A percentile compares a stretch with the other conserved stretches of the same genome.
phyloP scores from a whole-genome alignment of 2,113 vertebrate species.

The Xyrauchen texanus region DNA sequence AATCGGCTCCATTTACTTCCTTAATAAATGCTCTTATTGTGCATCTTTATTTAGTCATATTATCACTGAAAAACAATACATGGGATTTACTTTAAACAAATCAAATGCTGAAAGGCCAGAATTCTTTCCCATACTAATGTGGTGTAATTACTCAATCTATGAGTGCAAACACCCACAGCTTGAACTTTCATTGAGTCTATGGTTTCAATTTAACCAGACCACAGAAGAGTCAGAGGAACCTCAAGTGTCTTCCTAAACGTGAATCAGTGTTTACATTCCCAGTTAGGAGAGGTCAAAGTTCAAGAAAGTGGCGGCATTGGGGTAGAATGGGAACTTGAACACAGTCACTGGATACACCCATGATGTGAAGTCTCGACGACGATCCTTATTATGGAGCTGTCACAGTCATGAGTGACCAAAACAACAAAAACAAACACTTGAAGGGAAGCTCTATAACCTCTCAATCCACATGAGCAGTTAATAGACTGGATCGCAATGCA shows the following conservation, averaged over 20 bases:
- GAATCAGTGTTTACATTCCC: conserved; percentile 35
- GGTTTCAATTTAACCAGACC: not conserved
- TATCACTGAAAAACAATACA: too few relatives aligned
- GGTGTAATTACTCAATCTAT: conserved; percentile 3
- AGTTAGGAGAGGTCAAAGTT: conserved; percentile 28
- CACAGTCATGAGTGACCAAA: conserved; percentile 26
- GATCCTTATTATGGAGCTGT: conserved; percentile 36
- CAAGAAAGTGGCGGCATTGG: conserved; percentile 24
- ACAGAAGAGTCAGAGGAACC: not conserved
- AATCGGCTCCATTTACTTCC: too few relatives aligned
- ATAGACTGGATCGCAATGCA: conserved; percentile 1
- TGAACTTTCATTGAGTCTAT: not conserved
- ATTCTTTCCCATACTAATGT: too few relatives aligned
- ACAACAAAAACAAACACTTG: conserved; percentile 46
- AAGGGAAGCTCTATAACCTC: conserved; percentile 41
- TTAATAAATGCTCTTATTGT: too few relatives aligned
- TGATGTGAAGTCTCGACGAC: conserved; percentile 24
- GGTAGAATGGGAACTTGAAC: conserved; percentile 9
- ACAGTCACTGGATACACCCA: conserved; percentile 47
- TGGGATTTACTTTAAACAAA: too few relatives aligned
- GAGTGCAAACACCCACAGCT: not conserved
- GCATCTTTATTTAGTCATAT: too few relatives aligned
- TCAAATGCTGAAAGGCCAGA: too few relatives aligned
- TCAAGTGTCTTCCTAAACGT: not conserved
- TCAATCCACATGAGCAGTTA: conserved; percentile 1